Evolutionary conservation across 2,797 vertebrate species (phyloP), one percentile per base, ranked within the genome.

Genomic region (Knipowitschia caucasica): DNA sequence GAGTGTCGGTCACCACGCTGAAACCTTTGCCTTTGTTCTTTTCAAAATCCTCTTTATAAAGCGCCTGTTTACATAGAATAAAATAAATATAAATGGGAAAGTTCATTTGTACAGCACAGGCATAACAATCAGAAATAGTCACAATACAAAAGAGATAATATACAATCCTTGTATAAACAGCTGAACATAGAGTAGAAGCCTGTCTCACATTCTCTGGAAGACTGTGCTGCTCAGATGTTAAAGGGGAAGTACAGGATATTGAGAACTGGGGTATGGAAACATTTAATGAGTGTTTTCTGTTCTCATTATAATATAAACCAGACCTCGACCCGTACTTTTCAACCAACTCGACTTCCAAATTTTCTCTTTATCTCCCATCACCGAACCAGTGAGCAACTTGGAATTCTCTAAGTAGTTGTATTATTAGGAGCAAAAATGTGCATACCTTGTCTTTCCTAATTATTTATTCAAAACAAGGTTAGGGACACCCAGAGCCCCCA

Each of bases 31-130:
- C 95, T 72, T 95, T 98, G 87, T 86, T 98, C 90, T 95, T 97
- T 72, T 98, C 95, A 76, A 98, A 98, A 4, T 98, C 94, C 75
- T 96, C 94, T 89, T 98, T 98, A 86, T 98, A 98, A 67, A 93
- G 92, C 9, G 95, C 94, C 95, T 98, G 73, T 10, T 15, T 4
- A 18, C 21, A 12, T 49, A 21, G 1, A 49, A 23, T 17, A 47
- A 4, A n/a, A 4, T 23, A 2, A n/a, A 18, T 3, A 18, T 4
- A 11, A 30, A 46, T 11, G 7, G 11, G 21, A 2, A 21, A 39
- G 8, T 20, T 14, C 35, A 18, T 4, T n/a, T n/a, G n/a, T n/a
- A n/a, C n/a, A n/a, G n/a, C n/a, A n/a, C n/a, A n/a, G n/a, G n/a
- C n/a, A n/a, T n/a, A n/a, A n/a, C n/a, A n/a, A n/a, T n/a, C n/a